These are phyloP conservation scores for Campoplex capitator DNA, from an alignment of 2,888 invertebrate genomes.

Conservation along the genomic window DNA sequence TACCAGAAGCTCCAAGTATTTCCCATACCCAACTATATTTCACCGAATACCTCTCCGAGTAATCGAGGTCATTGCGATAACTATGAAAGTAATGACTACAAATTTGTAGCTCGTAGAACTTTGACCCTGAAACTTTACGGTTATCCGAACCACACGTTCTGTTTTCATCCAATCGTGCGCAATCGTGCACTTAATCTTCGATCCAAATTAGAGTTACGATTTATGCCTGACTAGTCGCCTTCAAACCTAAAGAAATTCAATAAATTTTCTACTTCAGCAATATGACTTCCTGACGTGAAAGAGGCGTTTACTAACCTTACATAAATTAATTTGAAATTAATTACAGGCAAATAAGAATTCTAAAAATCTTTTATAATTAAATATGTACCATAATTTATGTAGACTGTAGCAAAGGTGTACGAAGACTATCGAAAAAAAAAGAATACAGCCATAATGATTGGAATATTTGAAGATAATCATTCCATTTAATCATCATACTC, in stretches of 20 bases:
- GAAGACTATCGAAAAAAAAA: neutral
- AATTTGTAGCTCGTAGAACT: constrained; percentile 20
- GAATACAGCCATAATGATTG: neutral
- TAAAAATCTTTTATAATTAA: neutral
- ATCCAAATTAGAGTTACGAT: constrained; percentile 21
- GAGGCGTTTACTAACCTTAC: neutral
- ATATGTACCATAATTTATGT: neutral
- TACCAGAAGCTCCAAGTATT: constrained; percentile 23
- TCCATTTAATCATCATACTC: neutral
- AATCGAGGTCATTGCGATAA: constrained; percentile 17
- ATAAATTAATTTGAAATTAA: neutral
- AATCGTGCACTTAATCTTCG: constrained; percentile 34
- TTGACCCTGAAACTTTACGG: constrained; percentile 5
- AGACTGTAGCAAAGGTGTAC: neutral
- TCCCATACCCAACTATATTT: neutral
- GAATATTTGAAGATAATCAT: neutral
- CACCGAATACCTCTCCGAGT: neutral
- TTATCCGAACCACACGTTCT: constrained; percentile 8
- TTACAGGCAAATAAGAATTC: neutral
- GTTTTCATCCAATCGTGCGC: constrained; percentile 3
- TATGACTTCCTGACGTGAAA: constrained; percentile 1
- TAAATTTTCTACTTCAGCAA: neutral
- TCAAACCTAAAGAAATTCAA: constrained; percentile 10
- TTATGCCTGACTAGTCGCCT: neutral
- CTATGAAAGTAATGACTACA: constrained; percentile 22